Conservation (phyloP, 2,888 invertebrate species). For the Pteria penguin region DNA sequence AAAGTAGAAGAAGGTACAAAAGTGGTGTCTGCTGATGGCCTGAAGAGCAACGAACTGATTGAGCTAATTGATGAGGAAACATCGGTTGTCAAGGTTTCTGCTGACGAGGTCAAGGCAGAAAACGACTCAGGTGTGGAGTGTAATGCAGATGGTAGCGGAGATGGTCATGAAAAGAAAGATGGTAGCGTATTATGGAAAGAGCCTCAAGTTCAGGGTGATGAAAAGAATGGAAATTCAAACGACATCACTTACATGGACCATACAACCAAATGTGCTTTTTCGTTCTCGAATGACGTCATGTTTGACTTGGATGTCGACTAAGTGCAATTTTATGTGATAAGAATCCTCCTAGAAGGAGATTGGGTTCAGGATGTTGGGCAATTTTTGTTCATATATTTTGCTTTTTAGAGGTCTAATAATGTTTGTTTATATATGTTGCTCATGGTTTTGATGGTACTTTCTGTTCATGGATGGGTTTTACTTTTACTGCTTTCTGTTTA, state of each 20-base stretch:
- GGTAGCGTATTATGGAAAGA: conserved; percentile 8
- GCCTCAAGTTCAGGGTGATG: conserved; percentile 25
- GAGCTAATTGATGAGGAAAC: conserved; percentile 1
- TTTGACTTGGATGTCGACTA: conserved; percentile 77
- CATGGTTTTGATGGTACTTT: too few relatives aligned
- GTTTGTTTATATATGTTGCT: too few relatives aligned
- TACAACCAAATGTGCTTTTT: conserved; percentile 74
- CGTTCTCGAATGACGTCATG: conserved; percentile 75
- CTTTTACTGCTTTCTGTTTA: too few relatives aligned
- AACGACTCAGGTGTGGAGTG: conserved; percentile 39
- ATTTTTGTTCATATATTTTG: too few relatives aligned
- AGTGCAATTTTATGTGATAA: too few relatives aligned
- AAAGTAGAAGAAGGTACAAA: neutral
- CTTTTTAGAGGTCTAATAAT: too few relatives aligned
- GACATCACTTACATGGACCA: conserved; percentile 53
- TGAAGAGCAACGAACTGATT: neutral
- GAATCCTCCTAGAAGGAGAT: too few relatives aligned
- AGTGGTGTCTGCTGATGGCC: neutral
- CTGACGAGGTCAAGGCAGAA: conserved; percentile 31
- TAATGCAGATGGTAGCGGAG: conserved; percentile 33
- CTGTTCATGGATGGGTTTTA: too few relatives aligned
- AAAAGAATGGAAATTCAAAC: neutral
- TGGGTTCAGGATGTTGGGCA: too few relatives aligned
- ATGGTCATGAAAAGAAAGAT: conserved; percentile 20
- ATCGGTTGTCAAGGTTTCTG: conserved; percentile 5